These are phyloP conservation scores for Sceliomorpha sp. DNA, from an alignment of 2,888 invertebrate species.

Conservation along the genomic window DNA sequence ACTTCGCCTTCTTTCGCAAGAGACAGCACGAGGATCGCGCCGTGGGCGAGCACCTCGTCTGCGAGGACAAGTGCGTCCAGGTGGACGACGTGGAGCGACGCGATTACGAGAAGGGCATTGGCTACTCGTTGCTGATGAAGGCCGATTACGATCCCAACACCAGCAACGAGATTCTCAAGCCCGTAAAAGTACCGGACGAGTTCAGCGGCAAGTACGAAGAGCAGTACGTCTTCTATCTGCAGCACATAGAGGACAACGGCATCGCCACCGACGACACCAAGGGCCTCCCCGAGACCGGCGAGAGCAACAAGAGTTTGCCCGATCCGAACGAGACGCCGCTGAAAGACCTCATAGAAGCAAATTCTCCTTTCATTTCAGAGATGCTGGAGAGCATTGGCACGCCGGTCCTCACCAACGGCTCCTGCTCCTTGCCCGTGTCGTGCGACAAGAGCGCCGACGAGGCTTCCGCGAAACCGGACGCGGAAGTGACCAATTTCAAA, in stretches of 20 bases:
- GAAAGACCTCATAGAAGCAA: slow-evolving; percentile 69
- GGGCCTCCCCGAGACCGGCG: not conserved
- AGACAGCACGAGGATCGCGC: slow-evolving; percentile 57
- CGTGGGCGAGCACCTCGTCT: slow-evolving; percentile 52
- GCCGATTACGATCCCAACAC: slow-evolving; percentile 54
- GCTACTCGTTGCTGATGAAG: slow-evolving; percentile 66
- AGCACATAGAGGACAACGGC: slow-evolving; percentile 67
- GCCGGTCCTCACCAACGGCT: slow-evolving; percentile 45
- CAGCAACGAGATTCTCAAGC: slow-evolving; percentile 50
- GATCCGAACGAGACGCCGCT: slow-evolving; percentile 64
- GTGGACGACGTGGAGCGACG: slow-evolving; percentile 61
- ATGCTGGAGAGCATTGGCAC: slow-evolving; percentile 60
- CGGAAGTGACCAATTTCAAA: slow-evolving; percentile 43
- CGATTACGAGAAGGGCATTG: slow-evolving; percentile 74
- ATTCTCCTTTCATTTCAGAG: slow-evolving; percentile 66
- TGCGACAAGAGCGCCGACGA: not conserved
- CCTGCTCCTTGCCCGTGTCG: slow-evolving; percentile 17
- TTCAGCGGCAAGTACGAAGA: slow-evolving; percentile 71
- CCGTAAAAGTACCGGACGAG: slow-evolving; percentile 52
- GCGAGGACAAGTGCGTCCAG: slow-evolving; percentile 65
- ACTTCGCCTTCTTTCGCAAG: slow-evolving; percentile 63
- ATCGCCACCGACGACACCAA: slow-evolving; percentile 64
- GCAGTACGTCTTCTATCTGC: slow-evolving; percentile 69
- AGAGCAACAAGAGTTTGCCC: slow-evolving; percentile 40
- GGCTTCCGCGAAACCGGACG: too few species aligned